Conservation (phyloP, 2,113 vertebrate genomes). For the Myrmecophaga tridactyla region DNA sequence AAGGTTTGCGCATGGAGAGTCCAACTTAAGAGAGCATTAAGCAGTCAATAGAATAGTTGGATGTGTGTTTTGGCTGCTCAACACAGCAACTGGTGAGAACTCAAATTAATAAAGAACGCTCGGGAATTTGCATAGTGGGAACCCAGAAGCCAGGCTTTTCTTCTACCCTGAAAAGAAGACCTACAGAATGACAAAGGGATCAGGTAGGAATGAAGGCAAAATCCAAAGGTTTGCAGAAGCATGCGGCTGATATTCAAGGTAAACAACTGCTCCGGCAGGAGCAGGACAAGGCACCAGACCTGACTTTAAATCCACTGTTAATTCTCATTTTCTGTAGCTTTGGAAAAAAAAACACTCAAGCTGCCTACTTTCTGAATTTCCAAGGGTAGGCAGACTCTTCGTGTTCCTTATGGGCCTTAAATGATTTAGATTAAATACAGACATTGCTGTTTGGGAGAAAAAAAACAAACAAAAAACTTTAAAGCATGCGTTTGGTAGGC, state of each 20-base stretch:
- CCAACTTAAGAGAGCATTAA: constrained; percentile 32
- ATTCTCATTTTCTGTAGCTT: neutral
- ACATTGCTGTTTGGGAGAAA: constrained; percentile 27
- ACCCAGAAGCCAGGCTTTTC: constrained; percentile 1
- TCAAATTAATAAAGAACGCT: constrained; percentile 66
- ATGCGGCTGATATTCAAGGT: neutral
- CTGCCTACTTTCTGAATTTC: neutral
- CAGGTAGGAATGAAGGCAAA: neutral
- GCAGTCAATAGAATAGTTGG: constrained; percentile 31
- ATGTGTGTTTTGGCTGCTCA: constrained; percentile 50
- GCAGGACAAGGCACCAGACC: neutral
- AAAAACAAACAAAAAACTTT: constrained; percentile 31
- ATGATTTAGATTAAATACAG: constrained; percentile 58
- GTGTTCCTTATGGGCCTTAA: constrained; percentile 28
- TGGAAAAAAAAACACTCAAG: neutral
- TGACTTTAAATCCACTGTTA: neutral
- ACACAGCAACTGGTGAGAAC: constrained; percentile 52
- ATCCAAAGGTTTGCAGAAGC: neutral
- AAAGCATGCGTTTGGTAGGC: constrained; percentile 51
- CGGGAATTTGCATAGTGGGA: constrained; percentile 40
- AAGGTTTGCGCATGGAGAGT: constrained; percentile 18
- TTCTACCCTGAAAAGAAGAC: neutral
- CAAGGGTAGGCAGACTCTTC: neutral
- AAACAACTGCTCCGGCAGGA: neutral
- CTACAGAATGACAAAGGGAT: neutral